Evolutionary conservation across 2,797 vertebrate species (phyloP).

Genomic region (Poeciliopsis infans): DNA sequence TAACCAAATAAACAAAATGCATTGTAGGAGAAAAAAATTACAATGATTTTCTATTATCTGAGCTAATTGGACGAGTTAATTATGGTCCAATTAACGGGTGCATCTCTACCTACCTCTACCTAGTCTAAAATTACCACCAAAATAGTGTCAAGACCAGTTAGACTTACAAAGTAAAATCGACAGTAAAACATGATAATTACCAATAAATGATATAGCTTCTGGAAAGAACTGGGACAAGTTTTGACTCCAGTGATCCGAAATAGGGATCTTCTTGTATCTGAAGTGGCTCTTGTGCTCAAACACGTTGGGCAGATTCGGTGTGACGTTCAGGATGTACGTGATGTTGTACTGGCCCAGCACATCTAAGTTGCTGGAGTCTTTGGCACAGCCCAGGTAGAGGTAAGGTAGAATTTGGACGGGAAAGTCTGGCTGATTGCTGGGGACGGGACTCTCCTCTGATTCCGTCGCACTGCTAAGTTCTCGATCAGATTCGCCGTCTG

Average conservation of each 20-base stretch:
- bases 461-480: slow-evolving; percentile 95
- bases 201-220: slow-evolving; percentile 98
- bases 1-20: neutral
- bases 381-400: slow-evolving; percentile 97
- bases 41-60: neutral
- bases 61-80: neutral
- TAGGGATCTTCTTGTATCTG: slow-evolving; percentile 99
- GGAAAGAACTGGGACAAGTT: slow-evolving; percentile 99
- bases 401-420: slow-evolving; percentile 97
- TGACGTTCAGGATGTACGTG: slow-evolving; percentile 99
- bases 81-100: neutral
- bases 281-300: slow-evolving; percentile 98
- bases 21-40: too few relatives aligned
- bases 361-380: slow-evolving; percentile 97
- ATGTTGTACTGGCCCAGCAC: slow-evolving; percentile 96
- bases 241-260: slow-evolving; percentile 99
- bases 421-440: slow-evolving; percentile 94
- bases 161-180: neutral
- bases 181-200: slow-evolving; percentile 78
- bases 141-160: neutral
- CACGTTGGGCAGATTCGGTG: slow-evolving; percentile 97
- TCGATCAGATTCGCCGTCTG: slow-evolving; percentile 94
- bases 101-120: neutral
- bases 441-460: slow-evolving; percentile 94
- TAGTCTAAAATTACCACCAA: neutral